Conservation (phyloP, 1,140 invertebrate genomes). For the Hetaerina americana region DNA sequence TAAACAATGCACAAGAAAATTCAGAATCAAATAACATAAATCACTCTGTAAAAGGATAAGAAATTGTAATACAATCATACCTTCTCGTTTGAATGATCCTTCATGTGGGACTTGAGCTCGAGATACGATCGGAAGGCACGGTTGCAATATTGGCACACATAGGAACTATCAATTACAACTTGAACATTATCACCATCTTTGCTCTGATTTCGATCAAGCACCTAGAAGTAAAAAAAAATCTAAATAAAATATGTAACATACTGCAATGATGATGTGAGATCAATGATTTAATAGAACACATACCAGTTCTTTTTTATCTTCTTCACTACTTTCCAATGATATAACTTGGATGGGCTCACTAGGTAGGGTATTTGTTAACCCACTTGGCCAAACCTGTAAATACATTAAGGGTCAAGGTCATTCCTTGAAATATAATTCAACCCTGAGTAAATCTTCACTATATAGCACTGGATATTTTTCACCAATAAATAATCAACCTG, state of each 20-base stretch:
- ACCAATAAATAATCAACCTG: no score
- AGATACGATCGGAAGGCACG: slow-evolving; percentile 33
- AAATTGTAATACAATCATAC: slow-evolving; percentile 19
- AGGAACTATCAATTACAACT: slow-evolving; percentile 33
- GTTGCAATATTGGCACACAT: slow-evolving; percentile 40
- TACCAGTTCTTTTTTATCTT: slow-evolving; percentile 40
- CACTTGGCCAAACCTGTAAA: slow-evolving; percentile 16
- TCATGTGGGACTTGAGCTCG: slow-evolving; percentile 39
- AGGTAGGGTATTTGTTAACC: slow-evolving; percentile 11
- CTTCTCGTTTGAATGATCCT: slow-evolving; percentile 37
- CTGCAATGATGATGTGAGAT: no score
- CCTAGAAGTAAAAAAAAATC: no score
- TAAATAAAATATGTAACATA: no score
- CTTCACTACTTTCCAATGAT: slow-evolving; percentile 6
- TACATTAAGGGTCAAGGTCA: no score
- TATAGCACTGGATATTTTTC: no score
- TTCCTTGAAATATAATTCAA: no score
- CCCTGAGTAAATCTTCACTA: no score
- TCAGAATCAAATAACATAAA: no score
- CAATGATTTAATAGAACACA: no score
- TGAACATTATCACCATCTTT: not conserved
- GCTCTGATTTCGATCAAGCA: no score
- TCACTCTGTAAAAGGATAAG: not conserved
- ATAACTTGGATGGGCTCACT: slow-evolving; percentile 10
- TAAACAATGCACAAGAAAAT: no score